A percentile compares a stretch with the other conserved stretches of the same genome.
Conservation (phyloP, 2,113 vertebrate genomes). For the Hemiscyllium ocellatum region DNA sequence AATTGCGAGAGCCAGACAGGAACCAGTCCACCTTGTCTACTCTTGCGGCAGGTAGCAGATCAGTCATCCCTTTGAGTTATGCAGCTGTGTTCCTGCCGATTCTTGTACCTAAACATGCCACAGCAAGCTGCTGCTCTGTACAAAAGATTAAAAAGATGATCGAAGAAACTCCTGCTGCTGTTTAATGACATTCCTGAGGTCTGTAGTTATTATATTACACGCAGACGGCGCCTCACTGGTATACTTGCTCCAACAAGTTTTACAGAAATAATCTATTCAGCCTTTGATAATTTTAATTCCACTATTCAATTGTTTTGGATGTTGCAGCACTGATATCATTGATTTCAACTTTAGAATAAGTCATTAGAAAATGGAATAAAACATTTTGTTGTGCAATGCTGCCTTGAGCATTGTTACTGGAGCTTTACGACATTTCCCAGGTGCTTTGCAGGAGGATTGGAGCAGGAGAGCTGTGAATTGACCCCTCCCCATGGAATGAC, state of each 20-base stretch:
- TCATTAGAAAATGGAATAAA: not conserved
- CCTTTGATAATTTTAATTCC: not conserved
- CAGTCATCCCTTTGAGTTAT: not conserved
- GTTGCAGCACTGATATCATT: not conserved
- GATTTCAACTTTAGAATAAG: not conserved
- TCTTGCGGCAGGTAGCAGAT: not conserved
- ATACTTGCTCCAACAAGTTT: not conserved
- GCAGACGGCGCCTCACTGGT: not conserved
- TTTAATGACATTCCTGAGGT: slow-evolving; percentile 10
- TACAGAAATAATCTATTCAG: not conserved
- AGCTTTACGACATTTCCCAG: no score
- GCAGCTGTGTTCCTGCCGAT: not conserved
- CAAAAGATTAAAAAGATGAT: not conserved
- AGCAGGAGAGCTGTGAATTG: no score
- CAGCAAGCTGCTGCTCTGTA: not conserved
- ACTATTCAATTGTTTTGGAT: not conserved
- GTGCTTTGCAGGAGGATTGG: no score
- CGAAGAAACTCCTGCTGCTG: not conserved
- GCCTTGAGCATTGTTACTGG: no score
- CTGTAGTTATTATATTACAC: not conserved
- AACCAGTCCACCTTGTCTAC: not conserved
- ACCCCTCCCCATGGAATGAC: no score
- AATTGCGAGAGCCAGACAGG: not conserved
- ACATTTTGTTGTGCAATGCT: not conserved
- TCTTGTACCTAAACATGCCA: not conserved